Evolutionary conservation across 2,888 invertebrate species (phyloP), one percentile per base, ranked within the genome.

Genomic region (Ligdia adustata): DNA sequence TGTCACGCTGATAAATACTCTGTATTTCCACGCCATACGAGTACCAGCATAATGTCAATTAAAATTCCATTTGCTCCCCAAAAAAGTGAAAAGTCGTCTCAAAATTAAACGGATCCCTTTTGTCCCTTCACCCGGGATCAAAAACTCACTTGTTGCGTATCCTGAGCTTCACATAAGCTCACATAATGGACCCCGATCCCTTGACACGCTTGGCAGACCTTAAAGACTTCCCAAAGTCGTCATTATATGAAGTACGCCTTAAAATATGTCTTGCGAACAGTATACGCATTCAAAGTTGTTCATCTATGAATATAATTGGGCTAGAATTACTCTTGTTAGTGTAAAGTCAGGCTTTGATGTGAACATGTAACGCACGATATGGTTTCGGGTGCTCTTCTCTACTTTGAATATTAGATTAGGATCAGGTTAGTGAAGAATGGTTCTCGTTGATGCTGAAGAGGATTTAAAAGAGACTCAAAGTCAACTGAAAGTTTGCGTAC

Each of bases 241-340:
- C 64, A 67, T 72, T 71, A 72, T 50, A 58, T 50, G 55, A 68
- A 68, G 63, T 64, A 61, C 33, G 29, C 34, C 52, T 50, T 61
- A 54, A 62, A 63, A 67, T 59, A 66, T 65, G 60, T 70, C 31
- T 31, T 33, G 26, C 34, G 37, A 37, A 37, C 27, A 37, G 37
- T 27, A 11, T 18, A 27, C 22, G 37, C 34, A 71, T 75, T 78
- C 69, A 66, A 62, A 73, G 71, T 77, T 82, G 72, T 56, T 70
- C 82, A 73, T 78, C 82, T 84, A 79, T 81, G 74, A 85, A 86
- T 82, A 84, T 83, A 85, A 85, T 85, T 85, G 82, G 79, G 64
- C 54, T 59, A 62, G 63, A 62, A 69, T 62, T 66, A 41, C 14
- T 68, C 74, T 75, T 69, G 72, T 75, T 78, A 80, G 75, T 75